Conservation (phyloP, 2,888 invertebrate species). For the Eulithis prunata region DNA sequence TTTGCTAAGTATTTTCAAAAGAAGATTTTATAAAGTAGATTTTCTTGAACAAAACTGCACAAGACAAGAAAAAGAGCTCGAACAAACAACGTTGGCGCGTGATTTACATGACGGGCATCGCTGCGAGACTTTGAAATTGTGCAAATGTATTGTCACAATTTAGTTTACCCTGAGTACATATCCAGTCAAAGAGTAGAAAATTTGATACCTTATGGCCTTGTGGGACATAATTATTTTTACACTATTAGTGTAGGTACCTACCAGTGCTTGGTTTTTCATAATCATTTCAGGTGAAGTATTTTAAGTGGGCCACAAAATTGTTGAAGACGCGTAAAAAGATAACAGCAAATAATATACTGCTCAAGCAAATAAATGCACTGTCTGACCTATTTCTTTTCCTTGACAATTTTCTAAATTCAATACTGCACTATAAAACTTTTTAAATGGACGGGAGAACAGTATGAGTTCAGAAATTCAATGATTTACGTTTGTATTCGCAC, state of each 20-base stretch:
- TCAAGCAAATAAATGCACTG: background rate
- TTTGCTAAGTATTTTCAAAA: background rate
- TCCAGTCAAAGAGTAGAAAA: no score
- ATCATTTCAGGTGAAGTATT: no score
- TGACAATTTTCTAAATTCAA: slow-evolving; percentile 31
- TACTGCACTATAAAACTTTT: slow-evolving; percentile 29
- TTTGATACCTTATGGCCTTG: no score
- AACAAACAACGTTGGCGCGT: slow-evolving; percentile 50
- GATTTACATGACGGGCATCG: slow-evolving; percentile 63
- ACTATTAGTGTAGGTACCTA: no score
- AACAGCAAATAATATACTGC: background rate
- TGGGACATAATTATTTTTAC: no score
- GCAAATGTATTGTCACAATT: slow-evolving; percentile 28
- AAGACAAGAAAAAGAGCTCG: slow-evolving; percentile 36
- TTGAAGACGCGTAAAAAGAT: background rate
- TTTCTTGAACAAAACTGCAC: slow-evolving; percentile 9
- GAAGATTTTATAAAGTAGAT: slow-evolving; percentile 16
- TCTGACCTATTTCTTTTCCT: slow-evolving; percentile 11
- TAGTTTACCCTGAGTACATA: background rate
- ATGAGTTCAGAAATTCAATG: slow-evolving; percentile 60
- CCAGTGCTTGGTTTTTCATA: no score
- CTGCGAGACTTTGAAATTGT: slow-evolving; percentile 51
- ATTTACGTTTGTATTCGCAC: slow-evolving; percentile 56
- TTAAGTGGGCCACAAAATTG: background rate
- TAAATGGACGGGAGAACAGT: slow-evolving; percentile 29